Percentiles rank a stretch among this genome's conserved stretches.
phyloP scores from a whole-genome alignment of 1,140 invertebrate genomes.

The Trichoplusia ni region DNA sequence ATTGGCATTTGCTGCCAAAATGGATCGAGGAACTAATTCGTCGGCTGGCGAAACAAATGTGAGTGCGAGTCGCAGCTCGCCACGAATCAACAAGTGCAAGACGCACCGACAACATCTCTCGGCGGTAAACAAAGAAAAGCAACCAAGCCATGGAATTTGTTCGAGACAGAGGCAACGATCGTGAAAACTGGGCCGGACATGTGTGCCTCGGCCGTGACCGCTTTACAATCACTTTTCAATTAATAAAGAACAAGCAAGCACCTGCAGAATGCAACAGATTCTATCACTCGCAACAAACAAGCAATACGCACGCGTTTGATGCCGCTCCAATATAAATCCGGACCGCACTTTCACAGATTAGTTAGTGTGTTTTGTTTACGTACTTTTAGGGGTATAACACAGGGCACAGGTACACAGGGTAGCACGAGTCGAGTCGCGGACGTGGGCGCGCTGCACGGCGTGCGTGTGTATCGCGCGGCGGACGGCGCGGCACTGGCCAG shows the following conservation, averaged over 20 bases:
- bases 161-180: slow-evolving; percentile 67
- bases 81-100: slow-evolving; percentile 69
- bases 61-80: slow-evolving; percentile 30
- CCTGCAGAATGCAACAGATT: slow-evolving; percentile 68
- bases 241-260: slow-evolving; percentile 74
- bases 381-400: slow-evolving; percentile 61
- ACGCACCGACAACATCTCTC: slow-evolving; percentile 25
- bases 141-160: slow-evolving; percentile 60
- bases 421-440: slow-evolving; percentile 46
- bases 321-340: slow-evolving; percentile 54
- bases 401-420: slow-evolving; percentile 67
- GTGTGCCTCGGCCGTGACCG: slow-evolving; percentile 77
- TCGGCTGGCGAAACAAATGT: slow-evolving; percentile 11
- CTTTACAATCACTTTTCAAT: slow-evolving; percentile 80
- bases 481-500: slow-evolving; percentile 59
- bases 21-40: background rate
- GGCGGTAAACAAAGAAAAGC: slow-evolving; percentile 70
- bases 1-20: slow-evolving; percentile 17
- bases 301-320: slow-evolving; percentile 47
- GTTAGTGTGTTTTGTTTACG: slow-evolving; percentile 65
- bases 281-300: slow-evolving; percentile 57
- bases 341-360: slow-evolving; percentile 56
- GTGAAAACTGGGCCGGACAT: slow-evolving; percentile 79
- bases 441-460: slow-evolving; percentile 16
- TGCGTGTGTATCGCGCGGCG: slow-evolving; percentile 50